These are phyloP conservation scores for Ctenopoma multispine DNA, from an alignment of 2,797 vertebrate genomes.

Conservation along the genomic window DNA sequence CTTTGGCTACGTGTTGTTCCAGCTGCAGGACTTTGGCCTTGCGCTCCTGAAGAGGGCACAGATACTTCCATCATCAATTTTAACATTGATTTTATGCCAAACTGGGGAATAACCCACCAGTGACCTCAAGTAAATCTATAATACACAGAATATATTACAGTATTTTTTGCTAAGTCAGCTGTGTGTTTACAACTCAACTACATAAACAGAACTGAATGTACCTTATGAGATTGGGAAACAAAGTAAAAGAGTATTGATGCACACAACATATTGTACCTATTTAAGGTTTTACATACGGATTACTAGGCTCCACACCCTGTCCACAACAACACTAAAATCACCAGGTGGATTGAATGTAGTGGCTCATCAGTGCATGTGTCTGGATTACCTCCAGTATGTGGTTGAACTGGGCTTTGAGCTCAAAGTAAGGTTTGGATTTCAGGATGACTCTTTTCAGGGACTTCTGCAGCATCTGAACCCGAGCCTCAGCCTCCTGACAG, in stretches of 20 bases:
- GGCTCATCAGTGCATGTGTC: background rate
- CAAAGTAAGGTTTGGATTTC: conserved; percentile 95
- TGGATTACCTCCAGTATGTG: conserved; percentile 90
- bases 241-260: background rate
- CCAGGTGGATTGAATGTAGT: too few species aligned
- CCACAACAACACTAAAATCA: too few species aligned
- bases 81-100: conserved; percentile 47
- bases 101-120: conserved; percentile 12
- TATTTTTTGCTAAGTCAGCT: conserved; percentile 23
- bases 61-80: conserved; percentile 28
- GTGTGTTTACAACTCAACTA: conserved; percentile 6
- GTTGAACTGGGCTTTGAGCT: conserved; percentile 96
- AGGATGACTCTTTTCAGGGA: conserved; percentile 91
- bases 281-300: background rate
- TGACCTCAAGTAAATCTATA: conserved; percentile 38
- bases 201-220: background rate
- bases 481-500: conserved; percentile 93
- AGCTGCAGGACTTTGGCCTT: conserved; percentile 90
- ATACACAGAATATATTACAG: conserved; percentile 13
- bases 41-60: conserved; percentile 86
- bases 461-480: conserved; percentile 93
- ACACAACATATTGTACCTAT: background rate
- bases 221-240: background rate
- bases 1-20: conserved; percentile 88
- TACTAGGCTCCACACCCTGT: background rate